Conservation (phyloP, 2,888 invertebrate species). For the Philereme vetulata region DNA sequence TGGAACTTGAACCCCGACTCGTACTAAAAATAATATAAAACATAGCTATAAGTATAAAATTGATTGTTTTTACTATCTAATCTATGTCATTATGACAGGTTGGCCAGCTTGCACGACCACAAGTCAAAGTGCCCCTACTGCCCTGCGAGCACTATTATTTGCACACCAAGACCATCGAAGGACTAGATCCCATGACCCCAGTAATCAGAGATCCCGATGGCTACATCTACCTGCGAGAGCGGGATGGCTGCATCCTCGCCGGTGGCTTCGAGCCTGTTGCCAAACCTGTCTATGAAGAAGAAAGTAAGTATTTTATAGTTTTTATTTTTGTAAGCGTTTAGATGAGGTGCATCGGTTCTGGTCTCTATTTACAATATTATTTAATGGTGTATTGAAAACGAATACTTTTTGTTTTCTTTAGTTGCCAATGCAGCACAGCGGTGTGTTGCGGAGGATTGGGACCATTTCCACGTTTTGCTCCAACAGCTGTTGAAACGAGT, state of each 20-base stretch:
- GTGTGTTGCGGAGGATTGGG: slow-evolving; percentile 95
- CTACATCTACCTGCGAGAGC: slow-evolving; percentile 92
- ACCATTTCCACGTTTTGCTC: slow-evolving; percentile 95
- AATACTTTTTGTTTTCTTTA: slow-evolving; percentile 41
- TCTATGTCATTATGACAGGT: slow-evolving; percentile 64
- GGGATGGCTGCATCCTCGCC: slow-evolving; percentile 92
- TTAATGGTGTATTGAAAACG: no score
- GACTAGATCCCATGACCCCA: slow-evolving; percentile 92
- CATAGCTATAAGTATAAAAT: no score
- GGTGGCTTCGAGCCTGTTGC: slow-evolving; percentile 96
- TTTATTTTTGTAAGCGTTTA: neutral
- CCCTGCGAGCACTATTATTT: slow-evolving; percentile 97
- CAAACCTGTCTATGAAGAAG: slow-evolving; percentile 94
- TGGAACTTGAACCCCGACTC: no score
- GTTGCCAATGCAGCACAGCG: slow-evolving; percentile 84
- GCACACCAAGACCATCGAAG: slow-evolving; percentile 92
- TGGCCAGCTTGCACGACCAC: slow-evolving; percentile 92
- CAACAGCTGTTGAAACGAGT: slow-evolving; percentile 93
- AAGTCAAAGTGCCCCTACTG: slow-evolving; percentile 94
- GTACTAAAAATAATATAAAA: no score
- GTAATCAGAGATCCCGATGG: slow-evolving; percentile 95
- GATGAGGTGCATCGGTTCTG: no score
- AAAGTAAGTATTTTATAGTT: slow-evolving; percentile 58
- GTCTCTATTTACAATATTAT: no score
- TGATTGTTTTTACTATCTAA: no score